Evolutionary conservation across 2,797 vertebrate species (phyloP).

Genomic region (Sebastolobus altivelis): DNA sequence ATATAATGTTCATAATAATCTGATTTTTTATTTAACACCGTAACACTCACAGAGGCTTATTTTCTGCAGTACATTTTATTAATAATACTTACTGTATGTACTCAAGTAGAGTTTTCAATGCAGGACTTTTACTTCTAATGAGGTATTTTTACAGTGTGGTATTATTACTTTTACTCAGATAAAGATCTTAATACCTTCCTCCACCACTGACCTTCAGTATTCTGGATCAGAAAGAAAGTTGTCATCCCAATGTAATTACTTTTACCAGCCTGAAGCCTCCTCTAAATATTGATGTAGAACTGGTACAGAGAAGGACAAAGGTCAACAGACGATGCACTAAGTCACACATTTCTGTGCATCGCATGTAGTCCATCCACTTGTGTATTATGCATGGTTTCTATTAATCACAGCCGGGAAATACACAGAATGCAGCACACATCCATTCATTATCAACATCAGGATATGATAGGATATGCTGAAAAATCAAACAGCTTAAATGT

Average conservation of each 20-base stretch:
- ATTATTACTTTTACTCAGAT: background rate
- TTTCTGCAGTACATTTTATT: background rate
- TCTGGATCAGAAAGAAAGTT: background rate
- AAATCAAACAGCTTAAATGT: constrained; percentile 18
- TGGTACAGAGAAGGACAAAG: constrained; percentile 11
- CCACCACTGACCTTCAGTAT: background rate
- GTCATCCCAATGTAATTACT: background rate
- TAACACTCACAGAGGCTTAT: background rate
- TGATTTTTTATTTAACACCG: background rate
- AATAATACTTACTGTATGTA: background rate
- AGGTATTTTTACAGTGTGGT: background rate
- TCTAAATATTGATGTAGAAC: background rate
- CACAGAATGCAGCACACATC: constrained; percentile 44
- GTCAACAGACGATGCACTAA: constrained; percentile 9
- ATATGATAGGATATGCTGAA: constrained; percentile 24
- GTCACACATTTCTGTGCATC: constrained; percentile 30
- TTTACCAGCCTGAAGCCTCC: background rate
- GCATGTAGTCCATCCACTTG: constrained; percentile 5
- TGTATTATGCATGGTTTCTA: constrained; percentile 42
- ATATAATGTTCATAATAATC: background rate
- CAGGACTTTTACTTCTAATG: background rate
- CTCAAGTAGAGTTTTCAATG: background rate
- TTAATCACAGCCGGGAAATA: constrained; percentile 48
- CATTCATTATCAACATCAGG: constrained; percentile 45
- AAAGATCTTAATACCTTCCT: background rate